phyloP scores from a whole-genome alignment of 2,113 vertebrate species.

The Carollia perspicillata region DNA sequence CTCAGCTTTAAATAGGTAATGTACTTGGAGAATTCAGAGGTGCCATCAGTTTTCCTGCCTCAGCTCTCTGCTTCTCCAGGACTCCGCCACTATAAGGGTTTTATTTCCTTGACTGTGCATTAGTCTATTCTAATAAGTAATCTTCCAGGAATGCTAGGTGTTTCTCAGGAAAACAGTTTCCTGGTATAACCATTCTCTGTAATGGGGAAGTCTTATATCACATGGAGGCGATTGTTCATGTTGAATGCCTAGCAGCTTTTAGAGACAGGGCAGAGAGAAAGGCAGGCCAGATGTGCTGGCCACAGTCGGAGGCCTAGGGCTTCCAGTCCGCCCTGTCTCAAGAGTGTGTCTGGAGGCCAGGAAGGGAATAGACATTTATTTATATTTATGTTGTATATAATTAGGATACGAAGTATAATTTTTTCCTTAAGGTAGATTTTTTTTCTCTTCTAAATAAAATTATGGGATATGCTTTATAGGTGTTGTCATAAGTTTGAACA shows the following conservation, averaged over 20 bases:
- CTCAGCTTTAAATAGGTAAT: neutral
- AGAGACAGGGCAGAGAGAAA: neutral
- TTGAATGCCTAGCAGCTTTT: neutral
- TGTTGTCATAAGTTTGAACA: neutral
- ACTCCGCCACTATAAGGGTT: neutral
- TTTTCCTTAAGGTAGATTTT: neutral
- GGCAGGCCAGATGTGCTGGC: neutral
- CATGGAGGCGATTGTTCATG: neutral
- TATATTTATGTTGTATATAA: neutral
- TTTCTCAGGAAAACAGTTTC: constrained; percentile 16
- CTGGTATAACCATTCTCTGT: neutral
- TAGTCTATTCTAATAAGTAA: neutral
- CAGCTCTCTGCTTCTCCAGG: neutral
- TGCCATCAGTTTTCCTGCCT: neutral
- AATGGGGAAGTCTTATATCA: neutral
- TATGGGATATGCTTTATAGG: neutral
- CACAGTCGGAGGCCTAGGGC: neutral
- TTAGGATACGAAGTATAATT: neutral
- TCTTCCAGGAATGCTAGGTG: neutral
- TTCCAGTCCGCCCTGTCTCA: neutral
- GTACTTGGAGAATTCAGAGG: neutral
- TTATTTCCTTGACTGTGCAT: neutral
- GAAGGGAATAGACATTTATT: neutral
- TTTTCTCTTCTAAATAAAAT: constrained; percentile 7
- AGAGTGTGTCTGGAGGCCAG: neutral